Percentiles rank a stretch among this genome's conserved stretches.
Evolutionary conservation across 2,888 invertebrate species (phyloP).

Genomic region (Unio delphinus): DNA sequence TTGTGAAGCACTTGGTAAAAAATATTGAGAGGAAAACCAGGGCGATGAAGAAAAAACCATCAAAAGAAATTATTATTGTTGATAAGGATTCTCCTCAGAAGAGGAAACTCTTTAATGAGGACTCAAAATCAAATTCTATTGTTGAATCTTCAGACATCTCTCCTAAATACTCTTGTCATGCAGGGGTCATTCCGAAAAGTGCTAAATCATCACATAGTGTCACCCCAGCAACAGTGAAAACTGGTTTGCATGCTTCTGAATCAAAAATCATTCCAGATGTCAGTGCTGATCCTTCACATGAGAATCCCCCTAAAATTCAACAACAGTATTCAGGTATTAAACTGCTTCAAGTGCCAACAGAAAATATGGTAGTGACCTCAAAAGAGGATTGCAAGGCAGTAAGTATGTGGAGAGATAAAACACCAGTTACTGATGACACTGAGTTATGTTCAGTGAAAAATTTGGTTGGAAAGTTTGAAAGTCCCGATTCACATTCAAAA

Average conservation of each 20-base stretch:
- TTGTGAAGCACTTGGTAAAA: slow-evolving; percentile 51
- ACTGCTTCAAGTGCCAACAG: too few relatives aligned
- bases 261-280: background rate
- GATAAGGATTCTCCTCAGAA: slow-evolving; percentile 28
- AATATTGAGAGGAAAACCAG: slow-evolving; percentile 48
- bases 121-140: slow-evolving; percentile 5
- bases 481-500: slow-evolving; percentile 13
- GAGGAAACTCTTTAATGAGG: slow-evolving; percentile 2
- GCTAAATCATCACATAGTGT: too few relatives aligned
- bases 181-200: too few relatives aligned
- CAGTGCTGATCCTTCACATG: background rate
- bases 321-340: too few relatives aligned
- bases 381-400: too few relatives aligned
- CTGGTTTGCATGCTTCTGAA: background rate
- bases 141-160: too few relatives aligned
- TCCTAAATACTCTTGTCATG: too few relatives aligned
- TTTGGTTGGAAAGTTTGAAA: slow-evolving; percentile 49
- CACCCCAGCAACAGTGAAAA: too few relatives aligned
- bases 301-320: too few relatives aligned
- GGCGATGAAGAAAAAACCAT: slow-evolving; percentile 20
- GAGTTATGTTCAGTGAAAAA: slow-evolving; percentile 37
- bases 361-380: too few relatives aligned
- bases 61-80: slow-evolving; percentile 48
- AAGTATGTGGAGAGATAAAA: too few relatives aligned
- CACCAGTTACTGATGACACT: slow-evolving; percentile 1